Evolutionary conservation across 2,888 invertebrate genomes (phyloP).

Genomic region (Brachyptera putata): DNA sequence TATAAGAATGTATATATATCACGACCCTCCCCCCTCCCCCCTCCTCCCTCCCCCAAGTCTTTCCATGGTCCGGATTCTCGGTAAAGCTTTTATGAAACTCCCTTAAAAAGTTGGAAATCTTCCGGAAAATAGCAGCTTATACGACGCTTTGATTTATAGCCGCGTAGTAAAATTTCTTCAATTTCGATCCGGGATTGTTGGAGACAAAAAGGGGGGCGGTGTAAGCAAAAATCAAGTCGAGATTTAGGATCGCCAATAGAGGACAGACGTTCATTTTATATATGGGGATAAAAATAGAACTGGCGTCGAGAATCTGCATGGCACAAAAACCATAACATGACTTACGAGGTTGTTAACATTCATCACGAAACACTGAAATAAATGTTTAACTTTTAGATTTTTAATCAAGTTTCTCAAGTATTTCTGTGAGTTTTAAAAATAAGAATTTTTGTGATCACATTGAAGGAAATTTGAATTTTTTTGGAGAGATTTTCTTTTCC

Average conservation of each 20-base stretch:
- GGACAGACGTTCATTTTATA: neutral
- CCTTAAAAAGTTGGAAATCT: neutral
- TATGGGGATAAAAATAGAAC: neutral
- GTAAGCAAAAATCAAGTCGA: neutral
- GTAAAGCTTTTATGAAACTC: neutral
- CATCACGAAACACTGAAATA: neutral
- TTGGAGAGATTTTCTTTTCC: no score
- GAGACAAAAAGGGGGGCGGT: no score
- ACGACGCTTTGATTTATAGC: neutral
- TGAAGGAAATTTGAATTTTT: no score
- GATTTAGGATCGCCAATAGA: neutral
- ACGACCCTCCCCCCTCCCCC: no score
- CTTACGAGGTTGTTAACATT: neutral
- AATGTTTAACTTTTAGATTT: no score
- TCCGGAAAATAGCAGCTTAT: neutral
- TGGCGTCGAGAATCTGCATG: neutral
- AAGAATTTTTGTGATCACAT: no score
- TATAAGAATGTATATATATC: conserved; percentile 1
- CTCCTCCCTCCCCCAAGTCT: neutral
- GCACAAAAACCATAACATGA: neutral
- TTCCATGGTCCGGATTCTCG: neutral
- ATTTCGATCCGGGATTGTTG: neutral
- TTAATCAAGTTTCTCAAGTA: no score
- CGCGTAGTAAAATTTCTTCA: conserved; percentile 4
- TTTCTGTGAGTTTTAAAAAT: no score